These are phyloP conservation scores for Strigamia transsilvanica DNA, from an alignment of 2,888 invertebrate species.

Conservation along the genomic window DNA sequence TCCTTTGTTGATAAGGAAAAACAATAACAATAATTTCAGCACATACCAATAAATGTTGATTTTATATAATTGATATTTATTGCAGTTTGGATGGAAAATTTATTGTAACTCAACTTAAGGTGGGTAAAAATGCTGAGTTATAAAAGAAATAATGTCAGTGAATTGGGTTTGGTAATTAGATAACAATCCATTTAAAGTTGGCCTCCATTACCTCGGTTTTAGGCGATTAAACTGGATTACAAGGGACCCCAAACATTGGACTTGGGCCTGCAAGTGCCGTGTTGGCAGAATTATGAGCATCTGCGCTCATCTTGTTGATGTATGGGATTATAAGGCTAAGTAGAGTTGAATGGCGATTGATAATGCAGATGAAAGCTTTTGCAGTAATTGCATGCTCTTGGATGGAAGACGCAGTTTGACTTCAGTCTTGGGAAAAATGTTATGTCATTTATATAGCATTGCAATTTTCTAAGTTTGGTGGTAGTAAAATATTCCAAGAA, in stretches of 20 bases:
- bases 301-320: slow-evolving; percentile 30
- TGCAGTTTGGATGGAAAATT: neutral
- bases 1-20: neutral
- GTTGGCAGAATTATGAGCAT: slow-evolving; percentile 30
- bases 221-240: slow-evolving; percentile 8
- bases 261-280: neutral
- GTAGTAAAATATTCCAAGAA: slow-evolving; percentile 26
- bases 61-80: neutral
- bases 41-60: neutral
- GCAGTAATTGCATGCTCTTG: slow-evolving; percentile 16
- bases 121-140: neutral
- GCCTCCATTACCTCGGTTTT: neutral
- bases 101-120: neutral
- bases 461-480: slow-evolving; percentile 17
- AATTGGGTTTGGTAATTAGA: neutral
- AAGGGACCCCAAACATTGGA: slow-evolving; percentile 11
- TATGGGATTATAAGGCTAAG: slow-evolving; percentile 23
- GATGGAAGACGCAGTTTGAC: slow-evolving; percentile 6
- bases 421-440: slow-evolving; percentile 10
- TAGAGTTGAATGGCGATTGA: slow-evolving; percentile 16
- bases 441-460: slow-evolving; percentile 10
- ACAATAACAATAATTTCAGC: neutral
- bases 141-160: neutral
- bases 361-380: slow-evolving; percentile 30
- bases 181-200: slow-evolving; percentile 21